Percentiles rank a stretch among this genome's conserved stretches.
Evolutionary conservation across 2,113 vertebrate species (phyloP).

Genomic region (Podarcis muralis): DNA sequence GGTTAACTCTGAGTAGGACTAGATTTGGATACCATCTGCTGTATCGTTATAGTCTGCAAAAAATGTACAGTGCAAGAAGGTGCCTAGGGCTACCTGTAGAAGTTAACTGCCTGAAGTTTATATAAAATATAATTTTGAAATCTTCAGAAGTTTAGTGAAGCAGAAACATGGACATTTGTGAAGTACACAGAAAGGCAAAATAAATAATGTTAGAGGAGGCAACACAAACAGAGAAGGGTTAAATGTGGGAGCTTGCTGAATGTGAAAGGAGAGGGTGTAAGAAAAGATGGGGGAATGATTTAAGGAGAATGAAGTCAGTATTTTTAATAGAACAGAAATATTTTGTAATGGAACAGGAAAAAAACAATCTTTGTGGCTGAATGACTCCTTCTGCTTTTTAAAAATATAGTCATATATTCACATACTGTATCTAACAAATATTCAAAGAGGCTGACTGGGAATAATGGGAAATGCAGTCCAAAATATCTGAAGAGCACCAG

Average conservation of each 20-base stretch:
- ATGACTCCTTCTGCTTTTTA: background rate
- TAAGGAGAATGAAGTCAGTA: background rate
- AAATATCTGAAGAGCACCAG: too few species aligned
- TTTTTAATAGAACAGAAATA: background rate
- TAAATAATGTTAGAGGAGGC: background rate
- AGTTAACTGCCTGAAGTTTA: too few species aligned
- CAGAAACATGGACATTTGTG: background rate
- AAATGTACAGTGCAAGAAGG: background rate
- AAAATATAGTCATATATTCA: background rate
- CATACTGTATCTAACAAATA: background rate
- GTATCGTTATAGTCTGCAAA: background rate
- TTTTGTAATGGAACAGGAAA: background rate
- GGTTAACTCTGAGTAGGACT: too few species aligned
- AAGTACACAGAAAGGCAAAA: background rate
- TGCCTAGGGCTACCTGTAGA: background rate
- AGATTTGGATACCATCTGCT: too few species aligned
- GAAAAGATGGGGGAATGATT: background rate
- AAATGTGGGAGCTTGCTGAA: background rate
- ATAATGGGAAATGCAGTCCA: too few species aligned
- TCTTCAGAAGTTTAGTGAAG: background rate
- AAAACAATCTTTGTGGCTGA: background rate
- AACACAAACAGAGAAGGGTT: background rate
- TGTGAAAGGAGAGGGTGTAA: background rate
- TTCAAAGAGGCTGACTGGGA: background rate
- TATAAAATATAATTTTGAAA: background rate